Conservation (phyloP, 1,140 invertebrate genomes). For the Helicoverpa armigera region DNA sequence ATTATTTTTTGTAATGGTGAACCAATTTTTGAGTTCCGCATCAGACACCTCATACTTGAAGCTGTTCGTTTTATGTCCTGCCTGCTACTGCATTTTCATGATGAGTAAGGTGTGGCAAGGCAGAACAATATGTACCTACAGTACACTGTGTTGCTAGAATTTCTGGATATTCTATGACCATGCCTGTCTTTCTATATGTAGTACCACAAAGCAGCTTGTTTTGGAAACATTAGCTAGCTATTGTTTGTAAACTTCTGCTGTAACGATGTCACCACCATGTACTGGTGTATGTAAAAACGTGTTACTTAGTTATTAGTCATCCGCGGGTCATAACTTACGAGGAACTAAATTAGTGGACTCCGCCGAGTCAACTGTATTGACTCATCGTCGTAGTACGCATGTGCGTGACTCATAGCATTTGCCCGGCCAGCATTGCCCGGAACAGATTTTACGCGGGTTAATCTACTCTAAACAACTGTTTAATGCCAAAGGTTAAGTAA, state of each 20-base stretch:
- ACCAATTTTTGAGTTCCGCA: no score
- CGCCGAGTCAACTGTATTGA: slow-evolving; percentile 56
- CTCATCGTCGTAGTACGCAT: slow-evolving; percentile 72
- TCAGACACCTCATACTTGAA: no score
- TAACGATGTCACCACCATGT: background rate
- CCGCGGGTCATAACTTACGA: slow-evolving; percentile 49
- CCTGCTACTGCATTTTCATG: no score
- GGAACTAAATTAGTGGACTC: slow-evolving; percentile 49
- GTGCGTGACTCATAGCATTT: slow-evolving; percentile 55
- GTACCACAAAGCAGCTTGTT: slow-evolving; percentile 26
- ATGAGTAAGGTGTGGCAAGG: no score
- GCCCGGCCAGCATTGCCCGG: slow-evolving; percentile 2
- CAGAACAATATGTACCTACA: no score
- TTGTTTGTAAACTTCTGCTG: slow-evolving; percentile 44
- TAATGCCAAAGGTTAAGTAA: slow-evolving; percentile 30
- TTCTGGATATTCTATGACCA: background rate
- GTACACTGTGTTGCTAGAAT: background rate
- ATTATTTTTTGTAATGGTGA: no score
- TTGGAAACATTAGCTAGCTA: slow-evolving; percentile 31
- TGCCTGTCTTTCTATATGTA: background rate
- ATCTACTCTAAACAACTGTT: slow-evolving; percentile 34
- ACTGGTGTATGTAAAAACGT: slow-evolving; percentile 12
- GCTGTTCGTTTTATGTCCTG: no score
- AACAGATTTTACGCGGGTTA: slow-evolving; percentile 40
- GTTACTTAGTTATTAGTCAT: slow-evolving; percentile 46